Base-by-base conservation (phyloP, 2,113 vertebrate genomes). In the Trachemys scripta region DNA sequence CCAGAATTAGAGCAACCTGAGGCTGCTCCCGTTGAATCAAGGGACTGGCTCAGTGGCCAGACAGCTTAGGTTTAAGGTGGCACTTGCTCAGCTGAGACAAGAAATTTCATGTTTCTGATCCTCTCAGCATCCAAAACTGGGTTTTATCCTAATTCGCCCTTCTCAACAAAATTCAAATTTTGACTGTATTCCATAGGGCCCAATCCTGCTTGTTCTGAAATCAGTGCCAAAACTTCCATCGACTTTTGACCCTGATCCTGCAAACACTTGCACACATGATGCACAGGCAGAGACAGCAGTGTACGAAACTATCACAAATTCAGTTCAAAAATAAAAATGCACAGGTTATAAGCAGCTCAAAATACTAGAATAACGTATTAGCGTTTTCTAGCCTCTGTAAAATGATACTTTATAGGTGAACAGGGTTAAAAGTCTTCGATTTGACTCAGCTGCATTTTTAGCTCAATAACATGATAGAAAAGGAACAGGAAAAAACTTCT, bases 381-480 rank as follows among this genome's bases (percentile, higher is more conserved):
- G 38, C 13, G 3, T 47, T 47, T 47, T 78, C 29, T 14, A 27
- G 45, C 13, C 42, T 14, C 25, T 27, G 42, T 78, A 47, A 29
- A 78, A 47, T 47, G 12, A 47, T 47, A 47, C 38, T 78, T 78
- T 47, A 47, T 8, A 78, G 5, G 42, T 27, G 24, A 47, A 47
- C 47, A 45, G 20, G 22, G 38, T 47, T 45, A 47, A 76, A 90
- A 85, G 54, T 29, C 79, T 90, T 83, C 35, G 22, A 80, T 90
- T 95, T 88, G 94, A 45, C 59, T 93, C 76, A 53, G 45, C 10
- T 92, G 29, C 29, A 90, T 80, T 96, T 97, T 93, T 88, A 93
- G 72, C 85, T 89, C 54, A 90, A 88, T 4, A 93, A 97, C 93
- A 93, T 69, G 50, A 72, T 54, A 93, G 56, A 86, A 86, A 92